Percentiles rank a stretch among this genome's conserved stretches.
Evolutionary conservation across 2,888 invertebrate genomes (phyloP).

Genomic region (Coenonympha arcania): DNA sequence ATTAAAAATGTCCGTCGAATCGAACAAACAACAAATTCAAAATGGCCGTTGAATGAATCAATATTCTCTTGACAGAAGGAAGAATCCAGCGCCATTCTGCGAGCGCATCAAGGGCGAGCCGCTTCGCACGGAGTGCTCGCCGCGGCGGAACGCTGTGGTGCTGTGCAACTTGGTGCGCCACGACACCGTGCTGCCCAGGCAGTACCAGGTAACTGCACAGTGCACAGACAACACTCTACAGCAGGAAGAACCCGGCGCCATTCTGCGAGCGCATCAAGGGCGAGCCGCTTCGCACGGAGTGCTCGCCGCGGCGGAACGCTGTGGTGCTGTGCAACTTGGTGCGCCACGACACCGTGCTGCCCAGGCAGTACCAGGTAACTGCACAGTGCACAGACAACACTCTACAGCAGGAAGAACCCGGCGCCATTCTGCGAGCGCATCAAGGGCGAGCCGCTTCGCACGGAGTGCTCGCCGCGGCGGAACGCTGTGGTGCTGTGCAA

Average conservation of each 20-base stretch:
- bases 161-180: constrained; percentile 91
- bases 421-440: constrained; percentile 94
- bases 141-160: constrained; percentile 91
- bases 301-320: constrained; percentile 90
- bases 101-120: constrained; percentile 94
- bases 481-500: constrained; percentile 95
- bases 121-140: constrained; percentile 93
- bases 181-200: constrained; percentile 79
- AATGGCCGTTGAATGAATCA: too few relatives aligned
- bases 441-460: constrained; percentile 91
- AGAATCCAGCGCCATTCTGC: constrained; percentile 84
- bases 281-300: constrained; percentile 93
- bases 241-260: constrained; percentile 75
- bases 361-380: constrained; percentile 86
- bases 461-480: constrained; percentile 92
- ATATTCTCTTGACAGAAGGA: too few relatives aligned
- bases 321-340: constrained; percentile 95
- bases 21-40: too few relatives aligned
- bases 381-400: too few relatives aligned
- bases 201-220: constrained; percentile 90
- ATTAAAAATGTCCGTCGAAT: too few relatives aligned
- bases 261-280: constrained; percentile 96
- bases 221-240: too few relatives aligned
- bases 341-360: constrained; percentile 81
- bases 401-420: constrained; percentile 51